Evolutionary conservation across 1,140 invertebrate genomes (phyloP).

Genomic region (Micrasema minimum): DNA sequence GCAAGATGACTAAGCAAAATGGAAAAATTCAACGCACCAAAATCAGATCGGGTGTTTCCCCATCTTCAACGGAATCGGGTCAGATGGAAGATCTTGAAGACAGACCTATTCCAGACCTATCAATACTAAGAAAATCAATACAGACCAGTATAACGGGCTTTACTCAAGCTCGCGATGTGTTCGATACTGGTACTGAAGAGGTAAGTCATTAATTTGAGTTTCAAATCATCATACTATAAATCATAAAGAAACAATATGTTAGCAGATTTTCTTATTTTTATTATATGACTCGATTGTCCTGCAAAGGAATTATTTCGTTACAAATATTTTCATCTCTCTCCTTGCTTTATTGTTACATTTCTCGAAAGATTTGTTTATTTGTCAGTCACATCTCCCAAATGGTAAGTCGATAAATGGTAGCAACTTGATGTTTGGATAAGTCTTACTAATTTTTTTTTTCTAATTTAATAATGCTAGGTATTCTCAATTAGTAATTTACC

Average conservation of each 20-base stretch:
- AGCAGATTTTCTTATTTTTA: too few relatives aligned
- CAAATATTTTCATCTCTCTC: too few relatives aligned
- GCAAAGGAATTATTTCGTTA: too few relatives aligned
- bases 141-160: slow-evolving; percentile 71
- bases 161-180: slow-evolving; percentile 69
- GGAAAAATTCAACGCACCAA: slow-evolving; percentile 60
- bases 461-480: too few relatives aligned
- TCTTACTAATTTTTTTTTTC: slow-evolving; percentile 46
- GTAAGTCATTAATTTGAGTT: slow-evolving; percentile 58
- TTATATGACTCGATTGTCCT: too few relatives aligned
- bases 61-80: slow-evolving; percentile 51
- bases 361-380: too few relatives aligned
- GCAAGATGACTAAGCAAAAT: slow-evolving; percentile 63
- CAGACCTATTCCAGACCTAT: slow-evolving; percentile 65
- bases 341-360: too few relatives aligned
- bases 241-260: too few relatives aligned
- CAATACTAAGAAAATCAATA: slow-evolving; percentile 72
- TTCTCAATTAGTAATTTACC: too few relatives aligned
- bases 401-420: too few relatives aligned
- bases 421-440: not conserved
- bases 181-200: slow-evolving; percentile 72
- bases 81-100: slow-evolving; percentile 30
- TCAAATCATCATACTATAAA: too few relatives aligned
- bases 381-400: too few relatives aligned
- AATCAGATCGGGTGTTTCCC: slow-evolving; percentile 43